Base-by-base conservation (phyloP, 2,113 vertebrate species). In the Corvus moneduloides region DNA sequence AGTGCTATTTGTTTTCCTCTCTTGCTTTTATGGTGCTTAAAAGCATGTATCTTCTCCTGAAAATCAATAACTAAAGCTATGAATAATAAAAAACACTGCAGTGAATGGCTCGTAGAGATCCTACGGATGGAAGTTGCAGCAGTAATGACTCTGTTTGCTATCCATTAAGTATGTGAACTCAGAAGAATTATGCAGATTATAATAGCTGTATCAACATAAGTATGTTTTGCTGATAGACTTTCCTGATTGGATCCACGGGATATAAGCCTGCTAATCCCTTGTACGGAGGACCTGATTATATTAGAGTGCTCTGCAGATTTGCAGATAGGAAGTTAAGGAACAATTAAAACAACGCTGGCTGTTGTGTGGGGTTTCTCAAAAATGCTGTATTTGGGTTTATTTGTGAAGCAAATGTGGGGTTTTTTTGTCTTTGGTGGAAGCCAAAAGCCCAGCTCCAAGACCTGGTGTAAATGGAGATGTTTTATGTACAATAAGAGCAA, bases 181-280 rank as follows among this genome's bases (percentile, higher is more conserved):
- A 24, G 90, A 96, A 97, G 97, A 97, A 97, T 97, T 97, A 97
- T 97, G 97, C 94, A 97, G 97, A 97, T 97, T 94, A 89, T 97
- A 97, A 97, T 96, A 93, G 96, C 96, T 97, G 96, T 95, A 93
- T 97, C 96, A 97, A 97, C 95, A 96, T 94, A 94, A 97, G 96
- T 91, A 76, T 96, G 94, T 96, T 97, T 95, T 97, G 96, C 96
- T 97, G 97, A 97, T 97, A 95, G 86, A 95, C 93, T 96, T 96
- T 87, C 93, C 94, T 97, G 96, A 97, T 96, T 97, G 96, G 96
- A 96, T 97, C 96, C 85, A 54, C 69, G 13, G 96, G 96, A 94
- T 95, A 58, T 92, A 95, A 96, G 90, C 69, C 74, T 93, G 84
- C 94, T 97, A 96, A 97, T 97, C 95, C 95, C 74, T 46, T 43